These are phyloP conservation scores for Opisthocomus hoazin DNA, from an alignment of 2,113 vertebrate genomes.

Conservation along the genomic window DNA sequence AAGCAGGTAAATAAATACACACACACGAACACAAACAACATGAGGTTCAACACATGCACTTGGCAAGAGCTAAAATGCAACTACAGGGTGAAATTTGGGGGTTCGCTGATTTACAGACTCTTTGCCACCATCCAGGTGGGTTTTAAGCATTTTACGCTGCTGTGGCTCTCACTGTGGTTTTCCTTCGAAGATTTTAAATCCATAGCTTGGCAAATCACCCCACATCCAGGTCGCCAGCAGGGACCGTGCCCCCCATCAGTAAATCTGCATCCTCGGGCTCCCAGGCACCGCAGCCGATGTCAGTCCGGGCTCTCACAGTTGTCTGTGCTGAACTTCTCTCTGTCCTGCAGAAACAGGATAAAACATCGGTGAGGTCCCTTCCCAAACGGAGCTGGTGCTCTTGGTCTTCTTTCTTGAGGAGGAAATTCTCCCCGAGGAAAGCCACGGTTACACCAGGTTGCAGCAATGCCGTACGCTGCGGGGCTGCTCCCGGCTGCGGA, in stretches of 20 bases:
- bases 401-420: background rate
- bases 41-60: background rate
- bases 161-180: background rate
- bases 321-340: background rate
- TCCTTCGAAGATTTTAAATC: background rate
- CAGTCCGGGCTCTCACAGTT: conserved; percentile 42
- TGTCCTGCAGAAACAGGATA: background rate
- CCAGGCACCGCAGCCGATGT: background rate
- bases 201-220: background rate
- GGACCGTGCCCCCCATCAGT: background rate
- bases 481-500: background rate
- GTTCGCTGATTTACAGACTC: background rate
- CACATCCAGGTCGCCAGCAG: background rate
- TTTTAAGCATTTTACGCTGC: background rate
- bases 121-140: background rate
- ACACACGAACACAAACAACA: background rate
- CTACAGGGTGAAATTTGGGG: background rate
- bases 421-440: background rate
- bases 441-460: background rate
- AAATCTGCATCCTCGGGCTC: background rate
- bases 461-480: rapidly evolving
- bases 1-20: background rate
- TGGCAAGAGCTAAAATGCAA: background rate
- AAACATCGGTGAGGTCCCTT: background rate
- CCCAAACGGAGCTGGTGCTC: background rate